phyloP scores from a whole-genome alignment of 2,888 invertebrate species.

The Acleris holmiana region DNA sequence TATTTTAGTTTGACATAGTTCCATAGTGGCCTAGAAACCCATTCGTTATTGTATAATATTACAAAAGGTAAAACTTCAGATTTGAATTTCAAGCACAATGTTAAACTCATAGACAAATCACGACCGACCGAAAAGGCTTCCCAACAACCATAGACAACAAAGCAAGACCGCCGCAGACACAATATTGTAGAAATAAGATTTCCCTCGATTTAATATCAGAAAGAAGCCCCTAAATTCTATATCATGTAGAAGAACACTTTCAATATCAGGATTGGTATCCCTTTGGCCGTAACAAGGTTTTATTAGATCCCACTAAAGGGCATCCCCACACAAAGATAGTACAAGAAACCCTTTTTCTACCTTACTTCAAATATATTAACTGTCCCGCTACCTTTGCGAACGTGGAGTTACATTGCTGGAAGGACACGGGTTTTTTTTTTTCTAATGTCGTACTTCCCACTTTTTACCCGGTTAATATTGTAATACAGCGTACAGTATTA shows the following conservation, averaged over 20 bases:
- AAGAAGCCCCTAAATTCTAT: slow-evolving; percentile 82
- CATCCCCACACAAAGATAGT: slow-evolving; percentile 83
- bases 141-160: slow-evolving; percentile 45
- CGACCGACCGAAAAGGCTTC: slow-evolving; percentile 29
- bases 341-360: slow-evolving; percentile 83
- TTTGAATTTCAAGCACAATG: no score
- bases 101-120: slow-evolving; percentile 7
- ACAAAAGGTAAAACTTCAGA: no score
- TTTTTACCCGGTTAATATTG: no score
- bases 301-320: slow-evolving; percentile 85
- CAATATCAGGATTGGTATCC: slow-evolving; percentile 84
- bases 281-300: slow-evolving; percentile 85
- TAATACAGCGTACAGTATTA: no score
- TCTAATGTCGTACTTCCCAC: no score
- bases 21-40: no score
- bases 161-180: slow-evolving; percentile 39
- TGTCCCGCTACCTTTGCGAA: slow-evolving; percentile 73
- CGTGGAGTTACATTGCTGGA: slow-evolving; percentile 50
- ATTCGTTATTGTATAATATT: no score
- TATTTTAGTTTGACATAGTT: no score
- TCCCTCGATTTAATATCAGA: slow-evolving; percentile 79
- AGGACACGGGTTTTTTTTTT: slow-evolving; percentile 30
- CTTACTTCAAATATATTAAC: slow-evolving; percentile 84
- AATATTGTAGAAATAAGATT: slow-evolving; percentile 73
- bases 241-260: slow-evolving; percentile 84